Evolutionary conservation across 2,797 vertebrate genomes (phyloP).

Genomic region (Clarias fuscus): DNA sequence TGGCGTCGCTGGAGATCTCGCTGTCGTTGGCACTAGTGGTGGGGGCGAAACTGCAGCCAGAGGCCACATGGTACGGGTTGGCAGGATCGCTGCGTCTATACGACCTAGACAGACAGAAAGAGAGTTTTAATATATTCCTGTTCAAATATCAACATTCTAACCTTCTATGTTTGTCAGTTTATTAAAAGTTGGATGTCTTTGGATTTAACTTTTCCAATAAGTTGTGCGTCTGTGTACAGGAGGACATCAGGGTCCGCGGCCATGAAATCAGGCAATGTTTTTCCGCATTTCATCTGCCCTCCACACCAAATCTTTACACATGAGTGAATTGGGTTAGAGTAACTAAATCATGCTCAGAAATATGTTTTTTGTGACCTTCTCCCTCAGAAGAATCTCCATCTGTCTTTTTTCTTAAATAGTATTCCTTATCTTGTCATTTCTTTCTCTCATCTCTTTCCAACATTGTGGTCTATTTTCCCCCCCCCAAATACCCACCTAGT

Average conservation of each 20-base stretch:
- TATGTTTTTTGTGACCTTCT: conserved; percentile 26
- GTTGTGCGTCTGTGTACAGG: neutral
- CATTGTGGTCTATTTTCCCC: conserved; percentile 37
- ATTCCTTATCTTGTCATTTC: conserved; percentile 53
- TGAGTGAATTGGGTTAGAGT: conserved; percentile 56
- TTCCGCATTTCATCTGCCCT: conserved; percentile 43
- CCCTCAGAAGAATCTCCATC: conserved; percentile 44
- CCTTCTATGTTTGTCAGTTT: neutral
- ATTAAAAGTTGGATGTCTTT: neutral
- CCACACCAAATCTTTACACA: conserved; percentile 18
- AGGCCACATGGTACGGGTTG: conserved; percentile 82
- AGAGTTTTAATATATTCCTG: neutral
- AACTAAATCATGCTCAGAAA: conserved; percentile 56
- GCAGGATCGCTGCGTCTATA: conserved; percentile 82
- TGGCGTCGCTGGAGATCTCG: conserved; percentile 92
- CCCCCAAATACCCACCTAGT: conserved; percentile 54
- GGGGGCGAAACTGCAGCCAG: conserved; percentile 83
- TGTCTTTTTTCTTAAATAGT: conserved; percentile 55
- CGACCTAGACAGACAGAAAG: conserved; percentile 71
- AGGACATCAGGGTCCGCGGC: conserved; percentile 7
- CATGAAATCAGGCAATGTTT: conserved; percentile 22
- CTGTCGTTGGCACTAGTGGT: conserved; percentile 95
- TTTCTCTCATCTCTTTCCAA: conserved; percentile 41
- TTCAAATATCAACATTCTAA: conserved; percentile 1
- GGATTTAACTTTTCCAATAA: neutral